Evolutionary conservation across 2,888 invertebrate genomes (phyloP).

Genomic region (Cylloceria caligata): DNA sequence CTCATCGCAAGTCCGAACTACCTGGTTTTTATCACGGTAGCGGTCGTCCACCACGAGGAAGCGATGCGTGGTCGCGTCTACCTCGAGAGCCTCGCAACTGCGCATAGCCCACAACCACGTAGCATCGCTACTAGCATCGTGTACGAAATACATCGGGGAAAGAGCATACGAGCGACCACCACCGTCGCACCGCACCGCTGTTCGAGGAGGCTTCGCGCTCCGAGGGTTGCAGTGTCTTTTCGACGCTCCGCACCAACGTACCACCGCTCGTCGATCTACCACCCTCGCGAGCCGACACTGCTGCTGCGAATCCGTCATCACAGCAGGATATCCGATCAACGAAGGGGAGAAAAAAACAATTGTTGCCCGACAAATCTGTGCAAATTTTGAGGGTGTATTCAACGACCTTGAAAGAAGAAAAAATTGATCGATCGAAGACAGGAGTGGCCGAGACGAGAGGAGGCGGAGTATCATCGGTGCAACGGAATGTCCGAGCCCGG

Average conservation of each 20-base stretch:
- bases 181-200: constrained; percentile 24
- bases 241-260: constrained; percentile 40
- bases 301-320: neutral
- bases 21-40: constrained; percentile 63
- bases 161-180: constrained; percentile 14
- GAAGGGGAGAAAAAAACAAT: neutral
- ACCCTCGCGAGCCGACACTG: neutral
- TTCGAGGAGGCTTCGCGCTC: constrained; percentile 21
- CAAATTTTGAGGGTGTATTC: neutral
- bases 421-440: constrained; percentile 11
- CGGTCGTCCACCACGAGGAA: constrained; percentile 67
- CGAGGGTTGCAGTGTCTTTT: constrained; percentile 58
- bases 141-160: constrained; percentile 43
- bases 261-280: constrained; percentile 2
- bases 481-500: constrained; percentile 50
- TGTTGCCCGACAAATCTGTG: neutral
- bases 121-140: constrained; percentile 35
- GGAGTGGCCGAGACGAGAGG: constrained; percentile 21
- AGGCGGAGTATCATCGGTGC: neutral
- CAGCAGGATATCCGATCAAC: neutral
- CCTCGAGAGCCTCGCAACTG: constrained; percentile 61
- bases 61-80: constrained; percentile 63
- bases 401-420: constrained; percentile 25
- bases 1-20: constrained; percentile 50
- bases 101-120: constrained; percentile 59